Percentiles rank a stretch among this genome's conserved stretches.
Conservation (phyloP, 2,888 invertebrate genomes). For the Diachrysia chrysitis region DNA sequence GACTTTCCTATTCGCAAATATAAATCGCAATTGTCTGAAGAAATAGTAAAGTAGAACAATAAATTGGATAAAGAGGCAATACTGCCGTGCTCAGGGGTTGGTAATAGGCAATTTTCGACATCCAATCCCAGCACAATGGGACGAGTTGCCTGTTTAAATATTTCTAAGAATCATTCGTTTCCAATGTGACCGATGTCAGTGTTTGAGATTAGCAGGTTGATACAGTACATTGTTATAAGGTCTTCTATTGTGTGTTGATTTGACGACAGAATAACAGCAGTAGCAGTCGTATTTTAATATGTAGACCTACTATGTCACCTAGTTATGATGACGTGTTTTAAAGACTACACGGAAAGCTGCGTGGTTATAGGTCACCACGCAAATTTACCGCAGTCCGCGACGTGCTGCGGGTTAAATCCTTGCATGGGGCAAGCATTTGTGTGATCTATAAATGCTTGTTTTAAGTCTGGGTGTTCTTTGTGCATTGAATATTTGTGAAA, state of each 20-base stretch:
- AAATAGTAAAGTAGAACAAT: conserved; percentile 81
- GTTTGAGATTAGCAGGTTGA: conserved; percentile 40
- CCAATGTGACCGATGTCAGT: conserved; percentile 49
- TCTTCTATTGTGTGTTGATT: conserved; percentile 17
- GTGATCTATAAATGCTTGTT: too few relatives aligned
- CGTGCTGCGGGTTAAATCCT: too few relatives aligned
- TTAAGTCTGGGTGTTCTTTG: too few relatives aligned
- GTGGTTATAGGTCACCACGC: too few relatives aligned
- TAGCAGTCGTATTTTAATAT: too few relatives aligned
- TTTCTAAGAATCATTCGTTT: conserved; percentile 66
- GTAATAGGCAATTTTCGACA: conserved; percentile 88
- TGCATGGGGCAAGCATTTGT: too few relatives aligned
- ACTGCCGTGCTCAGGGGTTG: conserved; percentile 77
- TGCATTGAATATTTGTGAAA: too few relatives aligned
- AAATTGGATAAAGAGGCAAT: conserved; percentile 87
- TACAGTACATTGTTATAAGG: conserved; percentile 38
- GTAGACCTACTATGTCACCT: too few relatives aligned
- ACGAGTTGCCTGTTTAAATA: conserved; percentile 79
- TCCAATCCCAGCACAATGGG: conserved; percentile 80
- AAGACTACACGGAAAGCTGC: too few relatives aligned
- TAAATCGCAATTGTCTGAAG: conserved; percentile 70
- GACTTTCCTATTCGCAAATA: conserved; percentile 58
- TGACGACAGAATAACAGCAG: neutral
- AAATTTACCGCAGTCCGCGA: too few relatives aligned
- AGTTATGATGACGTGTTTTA: too few relatives aligned